Evolutionary conservation across 1,140 invertebrate species (phyloP).

Genomic region (Parasteatoda tepidariorum): DNA sequence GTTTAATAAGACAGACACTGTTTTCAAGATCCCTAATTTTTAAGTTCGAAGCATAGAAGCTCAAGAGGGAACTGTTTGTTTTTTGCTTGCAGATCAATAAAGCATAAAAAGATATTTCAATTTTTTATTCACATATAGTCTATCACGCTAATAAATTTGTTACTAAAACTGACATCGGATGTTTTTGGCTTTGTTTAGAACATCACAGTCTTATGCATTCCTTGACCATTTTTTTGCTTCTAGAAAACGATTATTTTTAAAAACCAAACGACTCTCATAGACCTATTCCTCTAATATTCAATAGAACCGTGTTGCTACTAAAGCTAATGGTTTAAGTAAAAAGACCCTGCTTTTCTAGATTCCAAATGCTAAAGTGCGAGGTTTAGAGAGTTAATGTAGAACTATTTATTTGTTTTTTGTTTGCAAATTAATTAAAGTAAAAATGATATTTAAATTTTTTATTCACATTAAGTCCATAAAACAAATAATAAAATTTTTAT

Average conservation of each 20-base stretch:
- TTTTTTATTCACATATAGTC: no score
- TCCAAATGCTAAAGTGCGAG: slow-evolving; percentile 2
- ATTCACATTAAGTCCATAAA: no score
- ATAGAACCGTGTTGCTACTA: neutral
- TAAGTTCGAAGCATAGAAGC: neutral
- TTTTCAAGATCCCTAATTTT: slow-evolving; percentile 4
- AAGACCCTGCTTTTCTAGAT: neutral
- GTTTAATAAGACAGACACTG: slow-evolving; percentile 10
- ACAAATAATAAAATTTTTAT: no score
- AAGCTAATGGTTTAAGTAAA: slow-evolving; percentile 23
- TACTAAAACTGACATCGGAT: no score
- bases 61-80: slow-evolving; percentile 18
- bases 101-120: no score
- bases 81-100: no score
- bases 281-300: neutral
- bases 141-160: no score
- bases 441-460: no score
- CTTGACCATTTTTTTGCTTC: no score
- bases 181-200: no score
- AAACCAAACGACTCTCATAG: neutral
- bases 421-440: no score
- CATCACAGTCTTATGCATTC: no score
- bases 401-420: slow-evolving; percentile 29
- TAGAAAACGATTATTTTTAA: neutral
- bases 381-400: neutral